Evolutionary conservation across 1,140 invertebrate genomes (phyloP), one percentile per base, ranked within the genome.

Genomic region (Drosophila bocqueti): DNA sequence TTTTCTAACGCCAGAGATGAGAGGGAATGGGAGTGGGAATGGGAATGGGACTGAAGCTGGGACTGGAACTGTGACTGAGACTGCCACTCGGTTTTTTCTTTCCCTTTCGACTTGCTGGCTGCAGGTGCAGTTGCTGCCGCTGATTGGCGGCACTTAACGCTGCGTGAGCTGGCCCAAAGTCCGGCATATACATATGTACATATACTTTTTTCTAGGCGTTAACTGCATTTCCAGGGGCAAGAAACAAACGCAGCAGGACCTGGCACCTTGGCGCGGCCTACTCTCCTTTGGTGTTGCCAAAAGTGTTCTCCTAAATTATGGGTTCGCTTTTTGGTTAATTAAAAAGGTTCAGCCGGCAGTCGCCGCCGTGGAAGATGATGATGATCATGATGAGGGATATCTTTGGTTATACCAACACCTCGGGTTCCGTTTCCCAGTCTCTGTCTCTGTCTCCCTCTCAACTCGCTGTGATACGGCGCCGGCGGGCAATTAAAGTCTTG

Each of bases 91-190:
- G 42, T 50, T 52, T 16, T 13, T 18, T 36, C 46, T 34, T 61
- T 72, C 54, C 24, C 34, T 54, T 57, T 69, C 24, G 31, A 29
- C 36, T 38, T 13, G 18, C 36, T 49, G 43, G 40, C 81, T 86
- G 83, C 83, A 89, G 83, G 77, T 89, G 84, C 84, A 84, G 69
- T 52, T 54, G 42, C 67, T 52, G 43, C 54, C 38, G 60, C 61
- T 89, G 84, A 87, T 87, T 87, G 84, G 84, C 64, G 45, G 60
- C 74, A 90, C 89, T 89, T 89, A 89, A 90, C 84, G 85, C 84
- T 81, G 84, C 84, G 85, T 89, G 84, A 89, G 84, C 49, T 77
- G 76, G 78, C 82, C 47, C 45, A 46, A 59, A 52, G 26, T 42
- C 58, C 36, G 29, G 49, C 40, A 46, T 10, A 34, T 34, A 34